These are phyloP conservation scores for Microcaecilia unicolor DNA, from an alignment of 2,797 vertebrate genomes.

Conservation along the genomic window DNA sequence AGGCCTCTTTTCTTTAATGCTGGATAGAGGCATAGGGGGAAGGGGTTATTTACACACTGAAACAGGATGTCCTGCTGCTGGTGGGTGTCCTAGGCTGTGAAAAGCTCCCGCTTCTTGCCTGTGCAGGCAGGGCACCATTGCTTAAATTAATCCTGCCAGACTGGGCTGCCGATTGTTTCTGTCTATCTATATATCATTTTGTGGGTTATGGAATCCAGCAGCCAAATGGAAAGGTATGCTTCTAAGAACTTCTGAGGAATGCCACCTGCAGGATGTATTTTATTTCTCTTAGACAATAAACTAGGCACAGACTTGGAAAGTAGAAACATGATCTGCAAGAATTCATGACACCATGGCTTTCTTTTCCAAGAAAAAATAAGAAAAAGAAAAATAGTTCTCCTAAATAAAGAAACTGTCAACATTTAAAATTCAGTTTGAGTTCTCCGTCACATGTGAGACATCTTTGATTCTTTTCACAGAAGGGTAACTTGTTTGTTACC, in stretches of 20 bases:
- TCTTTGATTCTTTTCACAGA: too few relatives aligned
- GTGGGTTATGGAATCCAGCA: too few relatives aligned
- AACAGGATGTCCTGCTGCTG: constrained; percentile 74
- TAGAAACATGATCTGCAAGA: too few relatives aligned
- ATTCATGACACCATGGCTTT: too few relatives aligned
- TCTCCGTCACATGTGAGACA: too few relatives aligned
- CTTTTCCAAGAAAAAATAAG: too few relatives aligned
- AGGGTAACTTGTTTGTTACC: too few relatives aligned
- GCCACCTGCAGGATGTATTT: constrained; percentile 6
- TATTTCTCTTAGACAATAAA: constrained; percentile 12
- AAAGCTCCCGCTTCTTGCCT: constrained; percentile 21
- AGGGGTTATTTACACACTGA: constrained; percentile 60
- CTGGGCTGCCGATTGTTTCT: constrained; percentile 16
- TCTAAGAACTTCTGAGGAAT: constrained; percentile 28
- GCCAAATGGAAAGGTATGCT: too few relatives aligned
- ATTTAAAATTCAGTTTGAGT: too few relatives aligned
- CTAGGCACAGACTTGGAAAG: not conserved
- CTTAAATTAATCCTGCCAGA: constrained; percentile 57
- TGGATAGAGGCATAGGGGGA: constrained; percentile 45
- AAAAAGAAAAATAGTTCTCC: too few relatives aligned
- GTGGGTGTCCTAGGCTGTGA: constrained; percentile 56
- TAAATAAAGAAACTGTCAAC: too few relatives aligned
- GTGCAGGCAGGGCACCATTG: constrained; percentile 21
- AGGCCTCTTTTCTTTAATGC: constrained; percentile 62
- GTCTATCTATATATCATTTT: too few relatives aligned